Evolutionary conservation across 2,797 vertebrate species (phyloP).

Genomic region (Melopsittacus undulatus): DNA sequence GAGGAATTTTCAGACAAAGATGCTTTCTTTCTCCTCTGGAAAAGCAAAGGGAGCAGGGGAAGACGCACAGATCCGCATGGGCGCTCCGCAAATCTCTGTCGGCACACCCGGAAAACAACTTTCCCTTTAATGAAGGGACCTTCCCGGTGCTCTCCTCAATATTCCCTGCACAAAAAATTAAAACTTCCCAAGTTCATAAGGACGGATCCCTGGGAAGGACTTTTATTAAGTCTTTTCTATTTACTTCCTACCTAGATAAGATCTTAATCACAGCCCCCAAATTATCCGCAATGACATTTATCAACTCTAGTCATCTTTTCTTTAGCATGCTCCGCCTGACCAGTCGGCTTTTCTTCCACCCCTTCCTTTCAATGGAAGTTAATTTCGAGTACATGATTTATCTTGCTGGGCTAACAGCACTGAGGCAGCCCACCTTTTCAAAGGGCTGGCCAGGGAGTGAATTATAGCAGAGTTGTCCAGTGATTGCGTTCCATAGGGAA

Average conservation of each 20-base stretch:
- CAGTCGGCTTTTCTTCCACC: slow-evolving; percentile 82
- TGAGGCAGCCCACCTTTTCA: slow-evolving; percentile 83
- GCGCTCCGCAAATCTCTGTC: neutral
- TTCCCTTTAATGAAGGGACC: slow-evolving; percentile 41
- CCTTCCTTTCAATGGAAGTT: slow-evolving; percentile 86
- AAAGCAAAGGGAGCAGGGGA: neutral
- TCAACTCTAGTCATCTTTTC: slow-evolving; percentile 85
- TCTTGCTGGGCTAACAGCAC: slow-evolving; percentile 80
- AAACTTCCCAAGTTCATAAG: slow-evolving; percentile 70
- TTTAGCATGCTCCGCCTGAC: slow-evolving; percentile 79
- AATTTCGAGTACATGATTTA: slow-evolving; percentile 85
- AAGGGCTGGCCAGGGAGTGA: slow-evolving; percentile 85
- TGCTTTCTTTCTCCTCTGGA: slow-evolving; percentile 8
- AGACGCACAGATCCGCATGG: neutral
- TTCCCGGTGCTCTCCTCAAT: slow-evolving; percentile 40
- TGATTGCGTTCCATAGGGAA: slow-evolving; percentile 89
- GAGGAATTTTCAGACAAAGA: slow-evolving; percentile 66
- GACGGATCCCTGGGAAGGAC: slow-evolving; percentile 74
- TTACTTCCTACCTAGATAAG: slow-evolving; percentile 91
- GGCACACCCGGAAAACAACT: slow-evolving; percentile 43
- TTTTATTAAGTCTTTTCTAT: slow-evolving; percentile 88
- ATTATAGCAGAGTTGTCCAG: slow-evolving; percentile 86
- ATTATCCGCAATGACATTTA: slow-evolving; percentile 87
- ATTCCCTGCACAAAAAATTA: slow-evolving; percentile 38
- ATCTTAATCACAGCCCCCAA: slow-evolving; percentile 87